Percentiles rank a stretch among this genome's conserved stretches.
phyloP scores from a whole-genome alignment of 2,888 invertebrate species.

The Ectobius pallidus region DNA sequence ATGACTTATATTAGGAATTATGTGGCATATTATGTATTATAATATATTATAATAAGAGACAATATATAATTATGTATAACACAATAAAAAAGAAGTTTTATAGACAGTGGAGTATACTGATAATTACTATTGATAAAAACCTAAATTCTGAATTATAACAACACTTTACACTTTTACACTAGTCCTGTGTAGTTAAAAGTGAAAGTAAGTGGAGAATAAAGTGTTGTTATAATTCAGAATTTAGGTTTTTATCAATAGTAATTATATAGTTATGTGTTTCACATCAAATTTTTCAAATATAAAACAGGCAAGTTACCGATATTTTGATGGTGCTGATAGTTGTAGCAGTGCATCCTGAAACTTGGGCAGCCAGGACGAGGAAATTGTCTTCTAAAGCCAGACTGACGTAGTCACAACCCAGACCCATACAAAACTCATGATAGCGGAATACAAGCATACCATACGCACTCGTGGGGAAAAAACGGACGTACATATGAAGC shows the following conservation, averaged over 20 bases:
- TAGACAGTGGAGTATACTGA: too few species aligned
- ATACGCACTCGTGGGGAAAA: constrained; percentile 57
- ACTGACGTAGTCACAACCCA: constrained; percentile 50
- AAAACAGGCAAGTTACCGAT: neutral
- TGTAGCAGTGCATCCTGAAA: constrained; percentile 42
- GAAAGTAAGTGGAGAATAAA: too few species aligned
- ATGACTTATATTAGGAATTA: too few species aligned
- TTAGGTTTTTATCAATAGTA: neutral
- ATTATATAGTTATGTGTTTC: neutral
- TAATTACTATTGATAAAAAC: too few species aligned
- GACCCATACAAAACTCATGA: constrained; percentile 50
- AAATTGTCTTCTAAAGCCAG: constrained; percentile 45
- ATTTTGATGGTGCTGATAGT: neutral
- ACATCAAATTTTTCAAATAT: neutral
- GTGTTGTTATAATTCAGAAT: too few species aligned
- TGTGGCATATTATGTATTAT: too few species aligned
- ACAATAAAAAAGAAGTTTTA: too few species aligned
- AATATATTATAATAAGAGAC: too few species aligned
- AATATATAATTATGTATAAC: too few species aligned
- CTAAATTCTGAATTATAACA: too few species aligned
- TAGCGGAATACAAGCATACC: constrained; percentile 58
- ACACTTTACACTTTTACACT: too few species aligned
- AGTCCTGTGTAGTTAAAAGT: too few species aligned
- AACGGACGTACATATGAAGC: constrained; percentile 58
- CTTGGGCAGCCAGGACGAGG: constrained; percentile 43